Evolutionary conservation across 2,797 vertebrate species (phyloP), one percentile per base, ranked within the genome.

Genomic region (Micromesistius poutassou): DNA sequence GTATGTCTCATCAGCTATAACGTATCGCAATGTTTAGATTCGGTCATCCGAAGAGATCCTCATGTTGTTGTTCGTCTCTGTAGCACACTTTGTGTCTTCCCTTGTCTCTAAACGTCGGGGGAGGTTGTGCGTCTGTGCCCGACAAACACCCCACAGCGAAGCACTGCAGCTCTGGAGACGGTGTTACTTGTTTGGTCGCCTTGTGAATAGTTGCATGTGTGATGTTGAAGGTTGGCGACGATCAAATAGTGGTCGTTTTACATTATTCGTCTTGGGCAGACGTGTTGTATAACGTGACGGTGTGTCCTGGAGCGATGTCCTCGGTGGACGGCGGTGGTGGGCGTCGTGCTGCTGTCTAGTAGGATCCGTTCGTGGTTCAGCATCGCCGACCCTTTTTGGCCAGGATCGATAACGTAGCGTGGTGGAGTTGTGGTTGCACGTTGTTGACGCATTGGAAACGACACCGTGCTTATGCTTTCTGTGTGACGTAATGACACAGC

Each of bases 341-440:
- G 87, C 76, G 86, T 83, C 76, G 86, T 83, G 78, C 30, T 79
- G 84, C 85, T 86, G 87, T 87, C 87, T 87, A 78, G 84, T 87
- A 86, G 87, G 88, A 84, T 89, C 86, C 79, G 71, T 72, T 30
- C 14, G 36, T 30, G 76, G 88, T 82, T 78, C 84, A 83, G 83
- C 86, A 87, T 83, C 7, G 80, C 86, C 82, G 85, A 81, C 88
- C 89, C 89, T 90, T 91, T 92, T 91, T 91, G 90, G 91, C 86
- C 85, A 87, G 82, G 35, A 30, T 55, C 31, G 19, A 77, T 31
- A 12, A 25, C 38, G 71, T 79, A 79, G 80, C 86, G 80, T 68
- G 77, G 77, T 76, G 80, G 84, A 87, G 87, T 31, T 85, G 86
- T 70, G 33, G 5, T 35, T 85, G 85, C 89, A 86, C 85, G 83